phyloP scores from a whole-genome alignment of 2,797 vertebrate genomes.

The Orientallactaga sibirica region DNA sequence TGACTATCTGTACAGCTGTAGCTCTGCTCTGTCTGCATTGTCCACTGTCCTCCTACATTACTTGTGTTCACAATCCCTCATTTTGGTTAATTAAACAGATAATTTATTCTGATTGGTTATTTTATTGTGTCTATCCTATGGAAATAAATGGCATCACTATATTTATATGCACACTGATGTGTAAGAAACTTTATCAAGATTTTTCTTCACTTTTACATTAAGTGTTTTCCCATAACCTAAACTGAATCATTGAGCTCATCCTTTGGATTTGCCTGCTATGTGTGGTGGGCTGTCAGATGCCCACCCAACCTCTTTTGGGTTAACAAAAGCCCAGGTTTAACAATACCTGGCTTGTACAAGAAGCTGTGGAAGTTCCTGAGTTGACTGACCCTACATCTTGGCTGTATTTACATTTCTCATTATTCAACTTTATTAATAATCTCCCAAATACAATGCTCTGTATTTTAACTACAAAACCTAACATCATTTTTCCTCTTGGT shows the following conservation, averaged over 20 bases:
- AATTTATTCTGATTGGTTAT: background rate
- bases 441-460: background rate
- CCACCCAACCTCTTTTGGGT: background rate
- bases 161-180: background rate
- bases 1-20: background rate
- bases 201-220: constrained; percentile 58
- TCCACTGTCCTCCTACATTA: background rate
- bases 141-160: background rate
- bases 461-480: background rate
- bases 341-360: background rate
- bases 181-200: background rate
- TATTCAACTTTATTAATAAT: background rate
- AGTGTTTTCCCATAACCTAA: constrained; percentile 32
- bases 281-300: background rate
- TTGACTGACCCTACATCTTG: background rate
- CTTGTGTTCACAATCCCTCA: background rate
- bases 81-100: background rate
- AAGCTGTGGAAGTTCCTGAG: background rate
- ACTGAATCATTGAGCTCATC: constrained; percentile 51
- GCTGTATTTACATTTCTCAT: background rate
- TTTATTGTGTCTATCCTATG: background rate
- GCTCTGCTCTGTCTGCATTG: background rate
- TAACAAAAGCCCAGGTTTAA: background rate
- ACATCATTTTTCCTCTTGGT: constrained; percentile 37
- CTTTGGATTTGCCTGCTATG: background rate